Percentiles rank a stretch among this genome's conserved stretches.
Evolutionary conservation across 2,797 vertebrate species (phyloP).

Genomic region (Orientallactaga sibirica): DNA sequence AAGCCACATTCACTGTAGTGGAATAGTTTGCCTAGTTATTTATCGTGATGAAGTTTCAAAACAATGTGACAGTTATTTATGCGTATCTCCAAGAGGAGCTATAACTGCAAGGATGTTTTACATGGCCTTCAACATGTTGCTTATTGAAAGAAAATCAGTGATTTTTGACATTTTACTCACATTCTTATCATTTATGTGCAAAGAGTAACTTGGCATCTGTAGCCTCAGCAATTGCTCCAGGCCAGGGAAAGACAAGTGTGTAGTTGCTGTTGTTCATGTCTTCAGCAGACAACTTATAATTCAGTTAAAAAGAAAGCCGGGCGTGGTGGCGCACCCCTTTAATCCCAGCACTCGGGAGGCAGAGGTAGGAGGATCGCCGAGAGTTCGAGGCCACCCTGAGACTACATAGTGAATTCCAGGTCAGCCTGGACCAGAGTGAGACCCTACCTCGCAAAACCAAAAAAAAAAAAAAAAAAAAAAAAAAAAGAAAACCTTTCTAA

Average conservation of each 20-base stretch:
- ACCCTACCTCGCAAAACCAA: too few species aligned
- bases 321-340: too few species aligned
- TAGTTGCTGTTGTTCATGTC: not conserved
- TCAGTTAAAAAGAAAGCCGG: not conserved
- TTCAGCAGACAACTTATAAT: not conserved
- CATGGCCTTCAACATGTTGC: not conserved
- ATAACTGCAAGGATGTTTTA: not conserved
- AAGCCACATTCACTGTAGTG: not conserved
- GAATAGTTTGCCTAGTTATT: not conserved
- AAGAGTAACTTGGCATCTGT: not conserved
- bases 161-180: slow-evolving; percentile 21
- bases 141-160: not conserved
- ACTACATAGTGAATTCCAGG: too few species aligned
- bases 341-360: too few species aligned
- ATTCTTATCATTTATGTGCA: not conserved
- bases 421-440: too few species aligned
- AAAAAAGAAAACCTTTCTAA: not conserved
- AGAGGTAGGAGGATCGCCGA: too few species aligned
- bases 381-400: too few species aligned
- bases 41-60: slow-evolving; percentile 1
- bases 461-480: slow-evolving; percentile 48
- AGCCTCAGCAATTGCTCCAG: not conserved
- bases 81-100: not conserved
- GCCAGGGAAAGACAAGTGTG: not conserved
- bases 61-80: not conserved